Evolutionary conservation across 2,888 invertebrate species (phyloP).

Genomic region (Drosophila paranaensis): DNA sequence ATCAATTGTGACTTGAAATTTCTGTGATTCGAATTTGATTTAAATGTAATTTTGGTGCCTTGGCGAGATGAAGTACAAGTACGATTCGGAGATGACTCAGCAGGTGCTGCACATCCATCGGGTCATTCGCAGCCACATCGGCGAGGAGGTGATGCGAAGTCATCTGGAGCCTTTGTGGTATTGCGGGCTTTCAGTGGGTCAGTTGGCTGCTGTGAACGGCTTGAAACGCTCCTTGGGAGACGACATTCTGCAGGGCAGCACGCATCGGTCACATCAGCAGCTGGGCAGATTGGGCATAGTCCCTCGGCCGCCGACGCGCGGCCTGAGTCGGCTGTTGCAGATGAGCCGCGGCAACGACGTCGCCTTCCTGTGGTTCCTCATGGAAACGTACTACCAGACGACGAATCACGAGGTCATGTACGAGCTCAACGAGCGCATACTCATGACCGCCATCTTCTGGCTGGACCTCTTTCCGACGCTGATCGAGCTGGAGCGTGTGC

Average conservation of each 20-base stretch:
- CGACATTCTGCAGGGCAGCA: conserved; percentile 75
- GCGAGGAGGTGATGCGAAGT: neutral
- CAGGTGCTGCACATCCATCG: conserved; percentile 28
- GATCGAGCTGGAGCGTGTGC: conserved; percentile 77
- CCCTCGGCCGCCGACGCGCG: conserved; percentile 54
- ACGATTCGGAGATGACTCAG: neutral
- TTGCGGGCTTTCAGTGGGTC: conserved; percentile 75
- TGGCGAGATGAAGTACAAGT: conserved; percentile 6
- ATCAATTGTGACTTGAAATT: conserved; percentile 35
- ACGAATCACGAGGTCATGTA: conserved; percentile 41
- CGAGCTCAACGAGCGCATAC: conserved; percentile 79
- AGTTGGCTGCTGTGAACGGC: conserved; percentile 65
- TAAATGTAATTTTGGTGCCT: conserved; percentile 14
- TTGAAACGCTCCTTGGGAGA: conserved; percentile 68
- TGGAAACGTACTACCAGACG: conserved; percentile 79
- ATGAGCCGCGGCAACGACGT: conserved; percentile 82
- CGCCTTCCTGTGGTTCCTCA: conserved; percentile 84
- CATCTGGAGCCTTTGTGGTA: conserved; percentile 77
- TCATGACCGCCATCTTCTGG: conserved; percentile 80
- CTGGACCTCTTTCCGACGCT: conserved; percentile 82
- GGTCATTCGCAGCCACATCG: conserved; percentile 13
- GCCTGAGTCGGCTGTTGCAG: conserved; percentile 58
- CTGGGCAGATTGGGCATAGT: conserved; percentile 71
- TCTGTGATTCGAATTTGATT: conserved; percentile 12
- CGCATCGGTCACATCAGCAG: conserved; percentile 55